Evolutionary conservation across 2,113 vertebrate species (phyloP), one percentile per base, ranked within the genome.

Genomic region (Illadopsis cleaveri): DNA sequence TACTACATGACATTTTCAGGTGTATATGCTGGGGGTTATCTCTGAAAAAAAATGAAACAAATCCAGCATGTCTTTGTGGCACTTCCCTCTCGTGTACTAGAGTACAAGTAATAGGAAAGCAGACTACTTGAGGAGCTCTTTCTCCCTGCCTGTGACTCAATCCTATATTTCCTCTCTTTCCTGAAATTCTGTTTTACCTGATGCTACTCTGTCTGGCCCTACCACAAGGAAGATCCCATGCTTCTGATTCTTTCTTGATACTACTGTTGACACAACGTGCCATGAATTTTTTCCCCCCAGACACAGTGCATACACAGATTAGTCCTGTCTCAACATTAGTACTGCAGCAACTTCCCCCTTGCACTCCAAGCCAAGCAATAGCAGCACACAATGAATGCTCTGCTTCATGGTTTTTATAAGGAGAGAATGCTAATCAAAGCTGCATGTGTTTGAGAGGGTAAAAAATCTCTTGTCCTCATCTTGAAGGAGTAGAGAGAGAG

Each of bases 171-270:
- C 6, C 9, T 47, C 7, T 83, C 33, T 61, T 30, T 62, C 2
- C 0, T 11, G 8, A 61, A 17, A 13, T 44, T 51, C 45, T 48
- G 2, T 7, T 62, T 82, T 18, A 10, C 8, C 12, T 42, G 25
- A 23, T 54, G 6, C 2, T 1, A 3, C 8, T 66, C 8, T 0
- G 0, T 62, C 25, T 82, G 42, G 18, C 58, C 15, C 20, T 5
- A 0, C 25, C 79, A 13, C 20, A 15, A 42, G 28, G 8, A 61
- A 61, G 16, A 40, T 50, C 9, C 3, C 23, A 48, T 42, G 25
- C 1, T 66, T 70, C 45, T 37, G 6, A 50, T 54, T 84, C 3
- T 19, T 56, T 82, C 23, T 50, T 5, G 2, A 31, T 28, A 5
- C 3, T 69, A n/a, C 22, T 69, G 17, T 20, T 71, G 42, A 20